Evolutionary conservation across 2,888 invertebrate genomes (phyloP), one percentile per base, ranked within the genome.

Genomic region (Lasioglossum figueresi): DNA sequence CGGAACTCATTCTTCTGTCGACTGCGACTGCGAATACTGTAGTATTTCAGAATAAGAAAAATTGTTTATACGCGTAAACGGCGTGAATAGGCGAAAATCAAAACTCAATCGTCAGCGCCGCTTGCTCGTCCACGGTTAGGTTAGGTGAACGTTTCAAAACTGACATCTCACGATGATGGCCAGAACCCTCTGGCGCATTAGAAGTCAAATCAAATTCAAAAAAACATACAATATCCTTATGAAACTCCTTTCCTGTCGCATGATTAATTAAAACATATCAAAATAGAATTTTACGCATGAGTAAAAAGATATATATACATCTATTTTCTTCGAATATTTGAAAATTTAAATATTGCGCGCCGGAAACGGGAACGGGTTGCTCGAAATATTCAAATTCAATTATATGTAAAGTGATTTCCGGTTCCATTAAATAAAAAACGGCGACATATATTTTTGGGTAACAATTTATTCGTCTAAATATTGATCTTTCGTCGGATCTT

Each of bases 1-100:
- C 99, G 43, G 99, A 99, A 97, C 98, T 99, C 98, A 99, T 98
- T 91, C 94, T 96, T 90, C 76, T 43, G n/a, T 34, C 23, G 52
- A 23, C 1, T 19, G 56, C 45, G 16, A n/a, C 12, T 79, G 79
- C 45, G 73, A 87, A 80, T 83, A 85, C 23, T 48, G 23, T 27
- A 70, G 16, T 59, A 85, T 16, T 76, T 59, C 10, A 4, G 23
- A 52, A 16, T 27, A 16, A 63, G 66, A 86, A 88, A 88, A 88
- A 89, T 90, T 92, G 88, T 91, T 92, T 90, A 89, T 78, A 84
- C 83, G 83, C 84, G 68, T 8, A 59, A n/a, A 80, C 88, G 87
- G 91, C 92, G 93, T 93, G 93, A 93, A 93, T 93, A 90, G 90
- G 93, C 93, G 92, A 93, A 91, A 92, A 93, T 92, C 90, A 91